phyloP scores from a whole-genome alignment of 1,140 invertebrate genomes.

The Mya arenaria region DNA sequence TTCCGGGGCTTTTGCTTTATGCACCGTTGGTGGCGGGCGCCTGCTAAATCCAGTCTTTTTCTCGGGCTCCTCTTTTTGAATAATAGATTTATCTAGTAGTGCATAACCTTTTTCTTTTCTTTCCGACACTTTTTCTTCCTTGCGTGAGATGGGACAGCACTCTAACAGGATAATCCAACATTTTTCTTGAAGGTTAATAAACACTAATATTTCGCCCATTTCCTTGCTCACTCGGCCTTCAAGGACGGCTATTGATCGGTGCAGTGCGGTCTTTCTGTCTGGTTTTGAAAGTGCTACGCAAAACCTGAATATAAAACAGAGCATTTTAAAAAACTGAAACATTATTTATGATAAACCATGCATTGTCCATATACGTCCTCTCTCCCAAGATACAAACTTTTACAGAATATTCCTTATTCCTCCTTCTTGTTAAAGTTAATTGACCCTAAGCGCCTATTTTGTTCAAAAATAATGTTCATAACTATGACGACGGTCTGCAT shows the following conservation, averaged over 20 bases:
- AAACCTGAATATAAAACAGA: constrained; percentile 66
- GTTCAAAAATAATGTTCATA: no score
- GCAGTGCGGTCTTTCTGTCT: constrained; percentile 69
- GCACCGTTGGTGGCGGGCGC: constrained; percentile 21
- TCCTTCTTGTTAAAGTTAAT: no score
- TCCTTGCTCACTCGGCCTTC: constrained; percentile 68
- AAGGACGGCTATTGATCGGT: constrained; percentile 67
- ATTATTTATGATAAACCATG: no score
- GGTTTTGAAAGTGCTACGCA: constrained; percentile 74
- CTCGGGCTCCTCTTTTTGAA: constrained; percentile 55
- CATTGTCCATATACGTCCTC: no score
- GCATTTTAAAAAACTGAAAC: no score
- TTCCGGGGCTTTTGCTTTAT: constrained; percentile 40
- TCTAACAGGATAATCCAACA: constrained; percentile 75
- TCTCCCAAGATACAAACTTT: no score
- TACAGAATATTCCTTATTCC: no score
- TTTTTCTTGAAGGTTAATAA: constrained; percentile 74
- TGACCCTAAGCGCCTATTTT: no score
- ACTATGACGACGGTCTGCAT: no score
- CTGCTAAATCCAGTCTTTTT: constrained; percentile 27
- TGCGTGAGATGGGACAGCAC: constrained; percentile 54
- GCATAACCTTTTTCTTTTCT: constrained; percentile 64
- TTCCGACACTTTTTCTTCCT: constrained; percentile 46
- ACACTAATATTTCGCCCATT: constrained; percentile 73
- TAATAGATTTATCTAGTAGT: constrained; percentile 57